Conservation (phyloP, 2,113 vertebrate species). For the Tapirus terrestris region DNA sequence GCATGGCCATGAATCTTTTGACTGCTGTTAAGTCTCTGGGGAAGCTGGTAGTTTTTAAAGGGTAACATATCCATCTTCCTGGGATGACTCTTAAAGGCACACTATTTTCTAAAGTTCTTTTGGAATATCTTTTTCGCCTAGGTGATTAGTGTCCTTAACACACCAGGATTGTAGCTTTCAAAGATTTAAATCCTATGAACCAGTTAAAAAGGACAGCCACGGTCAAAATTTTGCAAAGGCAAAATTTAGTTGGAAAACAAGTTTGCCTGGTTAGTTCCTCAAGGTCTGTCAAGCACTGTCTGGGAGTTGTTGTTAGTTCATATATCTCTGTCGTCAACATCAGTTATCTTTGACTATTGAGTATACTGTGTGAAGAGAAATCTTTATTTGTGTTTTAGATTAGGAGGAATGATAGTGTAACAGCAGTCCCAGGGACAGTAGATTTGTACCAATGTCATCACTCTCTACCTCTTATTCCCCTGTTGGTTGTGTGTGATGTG, state of each 20-base stretch:
- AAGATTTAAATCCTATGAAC: neutral
- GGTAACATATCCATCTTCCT: neutral
- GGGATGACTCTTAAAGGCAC: neutral
- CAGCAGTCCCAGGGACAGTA: neutral
- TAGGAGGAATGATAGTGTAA: neutral
- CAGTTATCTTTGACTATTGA: neutral
- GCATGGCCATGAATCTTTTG: neutral
- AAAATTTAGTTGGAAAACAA: slow-evolving; percentile 10
- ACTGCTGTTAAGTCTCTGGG: neutral
- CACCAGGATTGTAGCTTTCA: neutral
- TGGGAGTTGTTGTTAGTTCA: neutral
- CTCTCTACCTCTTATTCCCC: neutral
- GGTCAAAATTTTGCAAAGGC: neutral
- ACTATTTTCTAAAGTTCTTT: neutral
- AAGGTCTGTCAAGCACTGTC: neutral
- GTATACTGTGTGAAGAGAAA: neutral
- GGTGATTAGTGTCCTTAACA: neutral
- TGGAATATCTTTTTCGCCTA: neutral
- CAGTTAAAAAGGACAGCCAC: neutral
- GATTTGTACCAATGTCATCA: neutral
- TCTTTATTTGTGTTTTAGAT: neutral
- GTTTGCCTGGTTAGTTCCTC: neutral
- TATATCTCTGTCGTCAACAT: neutral
- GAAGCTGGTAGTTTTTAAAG: neutral
- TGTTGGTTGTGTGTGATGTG: neutral